Conservation (phyloP, 2,888 invertebrate species). For the Argynnis bischoffii region DNA sequence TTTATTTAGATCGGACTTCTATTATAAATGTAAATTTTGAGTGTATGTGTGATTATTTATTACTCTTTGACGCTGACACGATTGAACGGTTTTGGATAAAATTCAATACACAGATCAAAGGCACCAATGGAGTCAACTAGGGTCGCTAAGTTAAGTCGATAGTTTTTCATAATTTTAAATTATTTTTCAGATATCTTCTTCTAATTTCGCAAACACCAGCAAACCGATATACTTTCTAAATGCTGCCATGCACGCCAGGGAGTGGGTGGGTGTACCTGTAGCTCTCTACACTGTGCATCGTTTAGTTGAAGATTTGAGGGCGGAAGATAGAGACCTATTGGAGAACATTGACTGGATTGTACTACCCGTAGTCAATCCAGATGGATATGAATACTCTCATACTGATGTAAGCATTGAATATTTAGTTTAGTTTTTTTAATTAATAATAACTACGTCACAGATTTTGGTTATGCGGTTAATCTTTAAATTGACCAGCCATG, state of each 20-base stretch:
- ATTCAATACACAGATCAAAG: no score
- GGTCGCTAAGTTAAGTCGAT: no score
- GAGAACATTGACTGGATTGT: slow-evolving; percentile 85
- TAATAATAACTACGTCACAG: no score
- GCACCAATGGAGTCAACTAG: no score
- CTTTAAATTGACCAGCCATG: no score
- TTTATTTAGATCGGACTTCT: no score
- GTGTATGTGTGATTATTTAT: no score
- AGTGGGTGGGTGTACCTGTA: slow-evolving; percentile 85
- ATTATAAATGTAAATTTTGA: no score
- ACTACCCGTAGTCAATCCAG: slow-evolving; percentile 86
- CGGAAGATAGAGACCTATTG: slow-evolving; percentile 68
- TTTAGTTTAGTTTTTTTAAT: no score
- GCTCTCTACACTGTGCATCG: slow-evolving; percentile 82
- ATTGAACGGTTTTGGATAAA: no score
- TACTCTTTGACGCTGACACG: no score
- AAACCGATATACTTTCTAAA: slow-evolving; percentile 80
- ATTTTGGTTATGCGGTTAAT: no score
- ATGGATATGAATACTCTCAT: slow-evolving; percentile 86
- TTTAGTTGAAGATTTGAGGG: slow-evolving; percentile 75
- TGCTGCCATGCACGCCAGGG: slow-evolving; percentile 85
- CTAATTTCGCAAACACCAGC: slow-evolving; percentile 60
- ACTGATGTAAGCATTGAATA: slow-evolving; percentile 49
- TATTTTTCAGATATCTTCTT: slow-evolving; percentile 78
- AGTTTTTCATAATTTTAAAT: background rate